Evolutionary conservation across 1,140 invertebrate genomes (phyloP).

Genomic region (Plectus sambesii): DNA sequence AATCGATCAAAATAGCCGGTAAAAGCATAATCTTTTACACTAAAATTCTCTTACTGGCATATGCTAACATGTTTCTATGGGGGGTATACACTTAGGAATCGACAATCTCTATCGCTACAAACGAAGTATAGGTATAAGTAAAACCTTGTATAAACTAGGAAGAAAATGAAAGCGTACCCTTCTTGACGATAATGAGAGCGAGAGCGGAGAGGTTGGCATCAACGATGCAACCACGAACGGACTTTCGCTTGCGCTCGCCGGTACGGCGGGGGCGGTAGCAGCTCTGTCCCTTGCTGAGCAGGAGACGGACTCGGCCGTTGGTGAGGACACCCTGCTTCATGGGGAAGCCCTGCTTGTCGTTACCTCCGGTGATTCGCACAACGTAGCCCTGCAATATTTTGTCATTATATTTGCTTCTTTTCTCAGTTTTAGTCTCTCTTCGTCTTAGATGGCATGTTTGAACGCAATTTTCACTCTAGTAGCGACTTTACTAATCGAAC

Average conservation of each 20-base stretch:
- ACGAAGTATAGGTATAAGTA: too few species aligned
- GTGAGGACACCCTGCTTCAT: slow-evolving; percentile 99
- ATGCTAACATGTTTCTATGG: too few species aligned
- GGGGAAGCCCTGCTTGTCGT: slow-evolving; percentile 99
- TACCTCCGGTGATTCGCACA: slow-evolving; percentile 84
- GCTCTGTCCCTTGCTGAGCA: slow-evolving; percentile 89
- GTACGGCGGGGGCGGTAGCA: slow-evolving; percentile 88
- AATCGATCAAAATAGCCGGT: too few species aligned
- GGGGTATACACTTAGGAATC: too few species aligned
- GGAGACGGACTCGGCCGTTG: slow-evolving; percentile 82
- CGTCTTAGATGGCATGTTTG: too few species aligned
- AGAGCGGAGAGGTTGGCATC: slow-evolving; percentile 90
- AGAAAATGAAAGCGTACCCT: slow-evolving; percentile 55
- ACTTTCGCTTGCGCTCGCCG: slow-evolving; percentile 95
- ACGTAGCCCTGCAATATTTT: slow-evolving; percentile 80
- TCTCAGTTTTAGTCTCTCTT: too few species aligned
- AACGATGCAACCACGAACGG: slow-evolving; percentile 95
- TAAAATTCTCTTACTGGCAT: too few species aligned
- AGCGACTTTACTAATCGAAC: too few species aligned
- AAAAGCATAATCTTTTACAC: too few species aligned
- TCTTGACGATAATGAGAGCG: slow-evolving; percentile 81
- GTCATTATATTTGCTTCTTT: too few species aligned
- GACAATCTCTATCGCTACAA: too few species aligned
- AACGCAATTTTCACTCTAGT: too few species aligned
- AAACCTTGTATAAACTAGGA: slow-evolving; percentile 7